A percentile compares a stretch with the other conserved stretches of the same genome.
Conservation (phyloP, 1,140 invertebrate species). For the Chironomus tepperi region DNA sequence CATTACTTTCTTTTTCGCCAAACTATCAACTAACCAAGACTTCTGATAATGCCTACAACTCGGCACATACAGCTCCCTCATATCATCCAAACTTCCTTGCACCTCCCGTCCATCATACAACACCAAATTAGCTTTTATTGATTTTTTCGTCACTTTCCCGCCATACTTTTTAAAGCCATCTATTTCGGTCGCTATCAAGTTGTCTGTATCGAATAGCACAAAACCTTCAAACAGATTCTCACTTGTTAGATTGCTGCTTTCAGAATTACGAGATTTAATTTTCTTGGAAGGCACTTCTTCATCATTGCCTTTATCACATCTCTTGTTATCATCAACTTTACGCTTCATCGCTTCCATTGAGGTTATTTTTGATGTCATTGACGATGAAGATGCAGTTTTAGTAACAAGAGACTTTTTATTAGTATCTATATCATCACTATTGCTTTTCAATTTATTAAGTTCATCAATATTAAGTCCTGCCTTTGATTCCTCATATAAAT, state of each 20-base stretch:
- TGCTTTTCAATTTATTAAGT: conserved; percentile 41
- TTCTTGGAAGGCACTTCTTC: not conserved
- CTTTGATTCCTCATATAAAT: conserved; percentile 56
- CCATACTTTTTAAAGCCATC: not conserved
- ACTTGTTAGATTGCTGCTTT: not conserved
- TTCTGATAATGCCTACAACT: not conserved
- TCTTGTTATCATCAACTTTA: not conserved
- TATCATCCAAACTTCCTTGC: not conserved
- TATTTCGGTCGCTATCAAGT: not conserved
- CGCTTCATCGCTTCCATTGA: not conserved
- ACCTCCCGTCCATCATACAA: not conserved
- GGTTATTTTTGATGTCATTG: not conserved
- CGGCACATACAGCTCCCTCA: not conserved
- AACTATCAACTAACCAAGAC: not conserved
- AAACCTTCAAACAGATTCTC: not conserved
- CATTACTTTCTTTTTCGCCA: not conserved
- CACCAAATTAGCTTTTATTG: not conserved
- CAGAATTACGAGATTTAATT: not conserved
- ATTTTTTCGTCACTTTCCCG: not conserved
- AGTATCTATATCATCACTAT: conserved; percentile 18
- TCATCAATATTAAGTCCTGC: conserved; percentile 55
- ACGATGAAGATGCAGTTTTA: conserved; percentile 28
- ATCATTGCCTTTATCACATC: not conserved
- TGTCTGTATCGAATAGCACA: not conserved
- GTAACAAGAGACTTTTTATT: conserved; percentile 29